A percentile compares a stretch with the other conserved stretches of the same genome.
Evolutionary conservation across 2,797 vertebrate species (phyloP).

Genomic region (Otolemur crassicaudatus): DNA sequence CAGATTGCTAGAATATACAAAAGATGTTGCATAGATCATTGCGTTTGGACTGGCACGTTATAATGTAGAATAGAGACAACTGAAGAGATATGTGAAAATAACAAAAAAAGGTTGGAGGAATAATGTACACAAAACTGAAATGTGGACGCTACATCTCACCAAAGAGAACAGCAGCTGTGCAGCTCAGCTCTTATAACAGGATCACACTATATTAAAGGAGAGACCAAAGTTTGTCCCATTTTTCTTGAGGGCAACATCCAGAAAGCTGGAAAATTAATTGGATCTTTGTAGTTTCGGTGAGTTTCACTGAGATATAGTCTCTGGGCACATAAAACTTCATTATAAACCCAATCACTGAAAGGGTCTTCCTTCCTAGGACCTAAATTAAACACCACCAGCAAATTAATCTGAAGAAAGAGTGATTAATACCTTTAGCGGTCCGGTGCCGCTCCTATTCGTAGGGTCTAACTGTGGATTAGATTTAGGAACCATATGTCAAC

Average conservation of each 20-base stretch:
- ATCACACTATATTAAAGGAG: not conserved
- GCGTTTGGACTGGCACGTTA: not conserved
- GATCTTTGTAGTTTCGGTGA: not conserved
- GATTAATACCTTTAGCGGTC: not conserved
- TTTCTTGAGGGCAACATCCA: not conserved
- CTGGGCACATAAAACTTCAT: not conserved
- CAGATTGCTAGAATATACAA: not conserved
- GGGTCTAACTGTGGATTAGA: not conserved
- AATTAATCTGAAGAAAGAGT: not conserved
- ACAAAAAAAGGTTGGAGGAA: not conserved
- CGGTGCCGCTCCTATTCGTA: not conserved
- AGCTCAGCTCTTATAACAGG: not conserved
- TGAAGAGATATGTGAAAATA: not conserved
- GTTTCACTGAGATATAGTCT: conserved; percentile 24
- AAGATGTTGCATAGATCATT: not conserved
- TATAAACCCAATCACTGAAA: not conserved
- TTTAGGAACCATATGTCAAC: not conserved
- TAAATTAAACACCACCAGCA: conserved; percentile 2
- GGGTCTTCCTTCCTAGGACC: not conserved
- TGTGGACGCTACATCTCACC: not conserved
- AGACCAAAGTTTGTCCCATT: not conserved
- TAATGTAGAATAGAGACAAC: not conserved
- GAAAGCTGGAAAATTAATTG: not conserved
- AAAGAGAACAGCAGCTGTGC: not conserved
- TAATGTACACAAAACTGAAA: not conserved